Conservation (phyloP, 1,140 invertebrate species). For the Drosophila guanche region DNA sequence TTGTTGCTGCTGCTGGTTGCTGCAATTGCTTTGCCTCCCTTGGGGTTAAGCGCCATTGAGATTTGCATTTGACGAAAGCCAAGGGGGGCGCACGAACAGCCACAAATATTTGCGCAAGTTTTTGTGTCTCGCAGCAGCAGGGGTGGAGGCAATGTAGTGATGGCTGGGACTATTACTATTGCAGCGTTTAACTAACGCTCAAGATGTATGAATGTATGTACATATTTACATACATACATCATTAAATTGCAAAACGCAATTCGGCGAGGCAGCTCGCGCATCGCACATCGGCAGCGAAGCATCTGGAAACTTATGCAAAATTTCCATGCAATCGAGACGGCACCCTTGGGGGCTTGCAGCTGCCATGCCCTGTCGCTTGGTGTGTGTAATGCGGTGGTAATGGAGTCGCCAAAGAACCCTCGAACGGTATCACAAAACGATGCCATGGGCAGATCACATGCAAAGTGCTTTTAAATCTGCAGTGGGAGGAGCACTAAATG, state of each 20-base stretch:
- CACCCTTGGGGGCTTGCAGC: conserved; percentile 51
- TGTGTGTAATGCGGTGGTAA: conserved; percentile 64
- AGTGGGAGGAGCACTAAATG: conserved; percentile 41
- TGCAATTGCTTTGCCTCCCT: conserved; percentile 74
- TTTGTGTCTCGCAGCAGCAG: conserved; percentile 10
- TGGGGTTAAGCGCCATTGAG: conserved; percentile 66
- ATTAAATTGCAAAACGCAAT: conserved; percentile 42
- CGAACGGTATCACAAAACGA: conserved; percentile 62
- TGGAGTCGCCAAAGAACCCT: conserved; percentile 57
- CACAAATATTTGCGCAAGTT: conserved; percentile 40
- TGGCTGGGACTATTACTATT: too few species aligned
- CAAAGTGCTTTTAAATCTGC: conserved; percentile 72
- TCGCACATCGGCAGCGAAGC: conserved; percentile 38
- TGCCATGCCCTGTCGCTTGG: conserved; percentile 1
- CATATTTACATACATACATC: background rate
- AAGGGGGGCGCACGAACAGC: conserved; percentile 1
- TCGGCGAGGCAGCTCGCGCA: conserved; percentile 4
- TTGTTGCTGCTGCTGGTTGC: conserved; percentile 33
- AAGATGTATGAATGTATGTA: conserved; percentile 11
- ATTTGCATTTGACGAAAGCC: conserved; percentile 37
- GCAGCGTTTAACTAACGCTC: conserved; percentile 38
- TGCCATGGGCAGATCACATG: conserved; percentile 57
- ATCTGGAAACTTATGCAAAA: conserved; percentile 79
- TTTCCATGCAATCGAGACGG: conserved; percentile 75
- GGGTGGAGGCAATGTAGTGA: background rate